Conservation (phyloP, 1,140 invertebrate genomes). For the Pogonomyrmex barbatus region DNA sequence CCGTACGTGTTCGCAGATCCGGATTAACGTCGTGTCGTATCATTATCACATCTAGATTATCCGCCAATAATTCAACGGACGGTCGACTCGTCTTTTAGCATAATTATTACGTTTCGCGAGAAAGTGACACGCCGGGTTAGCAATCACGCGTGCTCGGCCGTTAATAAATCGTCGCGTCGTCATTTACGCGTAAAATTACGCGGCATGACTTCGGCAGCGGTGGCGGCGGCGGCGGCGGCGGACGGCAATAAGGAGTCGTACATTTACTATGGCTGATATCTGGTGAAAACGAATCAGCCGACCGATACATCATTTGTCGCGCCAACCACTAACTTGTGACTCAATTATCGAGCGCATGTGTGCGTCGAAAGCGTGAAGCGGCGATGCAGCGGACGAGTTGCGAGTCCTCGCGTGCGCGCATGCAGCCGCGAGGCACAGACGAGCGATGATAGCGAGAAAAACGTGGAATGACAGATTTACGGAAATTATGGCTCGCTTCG, state of each 20-base stretch:
- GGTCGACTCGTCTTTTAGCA: conserved; percentile 38
- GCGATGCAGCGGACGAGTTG: not conserved
- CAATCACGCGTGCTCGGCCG: conserved; percentile 45
- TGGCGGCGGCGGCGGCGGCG: too few relatives aligned
- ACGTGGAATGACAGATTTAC: conserved; percentile 47
- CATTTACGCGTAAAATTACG: conserved; percentile 44
- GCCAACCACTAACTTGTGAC: conserved; percentile 51
- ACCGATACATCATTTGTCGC: conserved; percentile 69
- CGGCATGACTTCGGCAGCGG: not conserved
- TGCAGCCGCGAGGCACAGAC: conserved; percentile 31
- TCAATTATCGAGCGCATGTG: conserved; percentile 64
- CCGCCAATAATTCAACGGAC: conserved; percentile 38
- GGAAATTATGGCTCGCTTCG: conserved; percentile 33
- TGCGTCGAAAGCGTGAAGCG: not conserved
- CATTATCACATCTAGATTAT: conserved; percentile 54
- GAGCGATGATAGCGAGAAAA: conserved; percentile 45
- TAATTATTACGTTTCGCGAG: conserved; percentile 55
- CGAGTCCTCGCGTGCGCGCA: not conserved
- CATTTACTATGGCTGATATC: conserved; percentile 57
- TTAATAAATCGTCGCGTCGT: conserved; percentile 65
- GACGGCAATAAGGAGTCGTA: conserved; percentile 33
- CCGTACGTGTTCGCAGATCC: not conserved
- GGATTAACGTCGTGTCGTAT: conserved; percentile 26
- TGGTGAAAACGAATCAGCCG: conserved; percentile 67
- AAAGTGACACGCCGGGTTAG: conserved; percentile 48